Evolutionary conservation across 2,113 vertebrate genomes (phyloP), one percentile per base, ranked within the genome.

Genomic region (Probosciger aterrimus): DNA sequence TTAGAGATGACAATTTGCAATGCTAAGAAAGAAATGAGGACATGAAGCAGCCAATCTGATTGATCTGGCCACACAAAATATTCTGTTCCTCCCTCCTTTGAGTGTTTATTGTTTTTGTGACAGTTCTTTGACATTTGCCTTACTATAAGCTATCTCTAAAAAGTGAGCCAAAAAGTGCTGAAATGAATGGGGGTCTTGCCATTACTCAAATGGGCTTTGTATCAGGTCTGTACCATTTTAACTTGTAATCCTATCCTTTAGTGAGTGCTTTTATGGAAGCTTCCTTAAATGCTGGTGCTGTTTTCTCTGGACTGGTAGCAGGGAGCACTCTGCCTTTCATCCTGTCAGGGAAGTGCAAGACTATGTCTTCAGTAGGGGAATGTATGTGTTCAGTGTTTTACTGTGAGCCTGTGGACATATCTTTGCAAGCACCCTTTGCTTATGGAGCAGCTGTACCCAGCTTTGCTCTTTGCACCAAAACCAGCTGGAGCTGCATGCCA

Each of bases 361-460:
- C 49, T 46, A 3, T 31, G 9, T 12, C 7, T 53, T 89, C 41
- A 35, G 33, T 1, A 14, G 31, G 23, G 37, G 10, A 46, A 17
- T 0, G 0, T 49, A 13, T 0, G 0, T 53, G 30, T 31, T 78
- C 68, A 35, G 43, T 9, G 20, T 35, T 74, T 79, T 52, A 12
- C 3, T 2, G 13, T 3, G 47, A 70, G 37, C 20, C 11, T 44
- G 13, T 14, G 24, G 70, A 63, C 44, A 18, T 63, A 25, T 44
- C 76, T 71, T 6, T 55, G 47, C 57, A 82, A 75, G 49, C 24
- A n/a, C 4, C 20, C 18, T 74, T 43, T 71, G 28, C 50, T 37
- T 67, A 41, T 1, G 15, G 62, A 63, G 37, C 37, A 55, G n/a
- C 50, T 62, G 37, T 6, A 57, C 24, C 31, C 28, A 63, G 11